Base-by-base conservation (phyloP, 2,888 invertebrate genomes). In the Cephus sareptanus region DNA sequence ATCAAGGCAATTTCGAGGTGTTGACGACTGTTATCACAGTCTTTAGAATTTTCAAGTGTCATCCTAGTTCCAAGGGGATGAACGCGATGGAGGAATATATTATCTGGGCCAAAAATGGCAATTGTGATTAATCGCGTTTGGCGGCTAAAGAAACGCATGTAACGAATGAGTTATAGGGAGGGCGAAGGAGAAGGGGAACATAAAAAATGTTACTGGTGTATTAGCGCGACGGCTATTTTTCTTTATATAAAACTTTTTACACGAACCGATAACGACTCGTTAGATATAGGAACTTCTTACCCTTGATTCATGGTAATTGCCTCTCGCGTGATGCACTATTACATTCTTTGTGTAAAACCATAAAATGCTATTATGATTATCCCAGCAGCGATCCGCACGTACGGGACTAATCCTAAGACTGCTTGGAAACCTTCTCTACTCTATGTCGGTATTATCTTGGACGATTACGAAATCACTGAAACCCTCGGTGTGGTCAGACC, bases 1-100 rank as follows among this genome's bases (percentile, higher is more conserved):
- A 86, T 85, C 85, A 84, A 81, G 84, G 83, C 86, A 88, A 87
- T 89, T 87, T 84, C 80, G 81, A 80, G 83, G 87, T 83, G 86
- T 85, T 84, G 87, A 87, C 85, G 87, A 79, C 79, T 84, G 84
- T 86, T 85, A 85, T 84, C 84, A 81, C 81, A 81, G 81, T 82
- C 80, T 81, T 76, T 78, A 70, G 74, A 79, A 73, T 75, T 77
- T 74, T 76, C 73, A 56, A 56, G 56, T 23, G 23, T 56, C 23
- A 23, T 56, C 56, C 56, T 56, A 56, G 56, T 56, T 56, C 56
- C 56, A 56, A 56, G 56, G 23, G 23, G 23, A 23, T 56, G 23
- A 56, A 23, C 23, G 56, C 23, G 9, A 9, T 9, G 56, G 9
- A 56, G 6, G 23, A 56, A 56, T 56, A 9, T 56, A 56, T 56